Base-by-base conservation (phyloP, 1,140 invertebrate species). In the Callitettix versicolor region DNA sequence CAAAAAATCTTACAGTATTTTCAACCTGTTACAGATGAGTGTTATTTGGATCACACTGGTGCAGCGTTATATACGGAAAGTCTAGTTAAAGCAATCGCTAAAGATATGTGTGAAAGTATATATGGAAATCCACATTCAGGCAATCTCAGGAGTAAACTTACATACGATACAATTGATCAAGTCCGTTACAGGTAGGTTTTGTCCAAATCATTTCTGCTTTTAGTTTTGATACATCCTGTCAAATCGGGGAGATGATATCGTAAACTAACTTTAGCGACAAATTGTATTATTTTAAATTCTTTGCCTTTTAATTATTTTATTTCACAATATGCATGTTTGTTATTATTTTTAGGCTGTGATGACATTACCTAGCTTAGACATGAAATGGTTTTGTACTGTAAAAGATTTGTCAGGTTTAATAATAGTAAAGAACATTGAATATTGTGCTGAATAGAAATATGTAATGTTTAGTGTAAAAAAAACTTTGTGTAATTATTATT, bases 1-100 rank as follows among this genome's bases (percentile, higher is more conserved):
- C n/a, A n/a, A n/a, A n/a, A n/a, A n/a, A n/a, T n/a, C n/a, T n/a
- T n/a, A n/a, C n/a, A n/a, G n/a, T n/a, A n/a, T n/a, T n/a, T n/a
- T n/a, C n/a, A n/a, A n/a, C n/a, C n/a, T n/a, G n/a, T n/a, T n/a
- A n/a, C 47, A 89, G 86, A 76, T 57, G 76, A 78, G 64, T 82
- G 79, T 54, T 98, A 95, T 71, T 72, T 96, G 60, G 94, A 97
- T 71, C 87, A 96, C 79, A 86, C 88, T 36, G 93, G 92, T 17
- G 77, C 91, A 17, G 85, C 88, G 20, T 68, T 95, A 24, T 94
- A 93, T 68, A 79, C 88, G 2, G 73, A 83, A 63, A 76, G 71
- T 57, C 86, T 93, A 70, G 74, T 96, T 17, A 69, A 80, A 57
- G 71, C 75, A 43, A 67, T 85, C n/a, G 72, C 77, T 30, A 65